Base-by-base conservation (phyloP, 2,797 vertebrate genomes). In the Spondyliosoma cantharus region DNA sequence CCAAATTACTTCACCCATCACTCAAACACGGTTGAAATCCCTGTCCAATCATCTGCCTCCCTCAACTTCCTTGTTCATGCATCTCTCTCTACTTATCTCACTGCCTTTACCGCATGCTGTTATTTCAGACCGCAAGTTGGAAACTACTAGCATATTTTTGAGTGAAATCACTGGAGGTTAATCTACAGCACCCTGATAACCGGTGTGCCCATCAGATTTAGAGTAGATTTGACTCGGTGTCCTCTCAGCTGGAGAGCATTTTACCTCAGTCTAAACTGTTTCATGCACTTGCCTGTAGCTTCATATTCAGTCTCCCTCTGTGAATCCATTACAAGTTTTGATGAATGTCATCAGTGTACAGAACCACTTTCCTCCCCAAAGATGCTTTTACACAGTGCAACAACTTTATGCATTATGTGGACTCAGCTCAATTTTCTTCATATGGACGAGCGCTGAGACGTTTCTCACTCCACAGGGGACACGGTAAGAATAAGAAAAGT, bases 1-100 rank as follows among this genome's bases (percentile, higher is more conserved):
- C 59, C 74, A 80, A 91, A 91, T 91, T 83, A 89, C 89, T 82
- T 86, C 57, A 71, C 57, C 87, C 82, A 74, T 91, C 89, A 86
- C 69, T 92, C 86, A 80, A 19, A 45, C 76, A 65, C 19, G n/a
- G 59, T 24, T 65, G 59, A 49, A 71, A 50, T 64, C 29, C 22
- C 50, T 45, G 52, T 65, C 68, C 74, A 7, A 19, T 49, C 48
- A 3, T 42, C 61, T 29, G 22, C 60, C 56, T 78, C 70, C 48
- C 57, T 81, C 50, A 42, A 8, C 54, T 11, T 45, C 24, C 13
- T 66, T 49, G 64, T 59, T 68, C 49, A 73, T 32, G 59, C 17
- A 52, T 59, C 19, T 62, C 43, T 56, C 27, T 52, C n/a, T 15
- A 1, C 46, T 66, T 45, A 9, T 49, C 22, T 37, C 24, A 27